These are phyloP conservation scores for Diachasma alloeum DNA, from an alignment of 1,140 invertebrate genomes.

Conservation along the genomic window DNA sequence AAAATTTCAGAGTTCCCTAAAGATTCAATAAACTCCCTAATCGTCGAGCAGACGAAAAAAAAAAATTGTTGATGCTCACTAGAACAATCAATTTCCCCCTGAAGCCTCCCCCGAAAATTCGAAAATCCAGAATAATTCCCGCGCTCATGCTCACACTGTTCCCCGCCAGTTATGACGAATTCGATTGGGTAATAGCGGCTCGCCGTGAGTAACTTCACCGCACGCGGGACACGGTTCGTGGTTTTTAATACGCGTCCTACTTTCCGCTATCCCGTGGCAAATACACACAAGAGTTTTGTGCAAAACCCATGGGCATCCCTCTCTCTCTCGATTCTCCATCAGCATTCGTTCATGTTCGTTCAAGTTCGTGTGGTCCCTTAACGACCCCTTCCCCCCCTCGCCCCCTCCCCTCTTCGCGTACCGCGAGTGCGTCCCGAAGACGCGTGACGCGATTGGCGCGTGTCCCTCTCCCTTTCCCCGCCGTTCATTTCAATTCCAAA, in stretches of 20 bases:
- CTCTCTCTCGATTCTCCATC: background rate
- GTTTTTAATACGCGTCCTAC: conserved; percentile 64
- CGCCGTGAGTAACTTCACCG: conserved; percentile 49
- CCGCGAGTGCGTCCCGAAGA: conserved; percentile 17
- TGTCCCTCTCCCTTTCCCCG: conserved; percentile 32
- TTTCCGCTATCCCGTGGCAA: conserved; percentile 52
- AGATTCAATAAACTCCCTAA: too few relatives aligned
- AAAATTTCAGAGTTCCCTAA: too few relatives aligned
- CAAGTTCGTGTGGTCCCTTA: background rate
- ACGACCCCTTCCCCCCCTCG: conserved; percentile 8
- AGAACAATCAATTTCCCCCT: too few relatives aligned
- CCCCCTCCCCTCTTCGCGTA: background rate
- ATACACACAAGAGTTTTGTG: background rate
- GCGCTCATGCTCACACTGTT: conserved; percentile 6
- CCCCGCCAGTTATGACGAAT: conserved; percentile 57
- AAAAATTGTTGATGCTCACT: too few relatives aligned
- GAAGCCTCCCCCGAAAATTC: background rate
- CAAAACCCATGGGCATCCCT: conserved; percentile 11
- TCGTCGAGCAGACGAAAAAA: too few relatives aligned
- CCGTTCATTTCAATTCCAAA: conserved; percentile 1
- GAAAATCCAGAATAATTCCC: conserved; percentile 8
- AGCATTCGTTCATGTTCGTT: background rate
- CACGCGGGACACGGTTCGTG: conserved; percentile 56
- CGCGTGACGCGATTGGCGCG: conserved; percentile 42
- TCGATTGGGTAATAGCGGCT: conserved; percentile 56